Base-by-base conservation (phyloP, 1,140 invertebrate species). In the Probaryconus sp. region DNA sequence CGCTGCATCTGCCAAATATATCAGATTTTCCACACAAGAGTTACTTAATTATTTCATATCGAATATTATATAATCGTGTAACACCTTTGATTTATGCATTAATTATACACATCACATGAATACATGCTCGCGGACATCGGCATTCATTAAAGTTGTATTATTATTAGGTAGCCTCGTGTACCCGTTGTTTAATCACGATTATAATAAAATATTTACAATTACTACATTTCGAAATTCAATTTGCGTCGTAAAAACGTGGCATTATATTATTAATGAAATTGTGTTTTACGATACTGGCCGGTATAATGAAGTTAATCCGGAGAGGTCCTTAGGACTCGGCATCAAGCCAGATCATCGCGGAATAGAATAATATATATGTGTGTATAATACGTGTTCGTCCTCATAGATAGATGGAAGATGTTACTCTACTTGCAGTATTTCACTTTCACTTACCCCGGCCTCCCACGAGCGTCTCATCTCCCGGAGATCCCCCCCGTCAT, bases 381-480 rank as follows among this genome's bases (percentile, higher is more conserved):
- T n/a, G n/a, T n/a, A n/a, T n/a, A n/a, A 45, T 16, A 26, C 50
- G 21, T 6, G 17, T 33, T n/a, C 5, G 5, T 30, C 2, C 13
- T 24, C 9, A 61, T 42, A 56, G 33, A 58, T 56, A 60, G 51
- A 75, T 76, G 47, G 78, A 79, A 79, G 79, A 83, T 81, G 79
- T 79, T 82, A 83, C 81, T 83, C 82, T 78, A 83, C 78, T 83
- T 83, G 79, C 78, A 75, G 74, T 81, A 82, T 85, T 85, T 85
- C 79, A 85, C 84, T 85, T 85, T 85, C 84, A 85, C 84, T 84
- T 80, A 83, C 72, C 82, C 79, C 72, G 76, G 74, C 82, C 82
- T 85, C 83, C 83, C 83, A 84, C 81, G 61, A 85, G 77, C 67
- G 64, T 65, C 81, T 79, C 80, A 83, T 83, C 82, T 83, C 77